These are phyloP conservation scores for Habroteleia sp. DNA, from an alignment of 2,888 invertebrate species.

Conservation along the genomic window DNA sequence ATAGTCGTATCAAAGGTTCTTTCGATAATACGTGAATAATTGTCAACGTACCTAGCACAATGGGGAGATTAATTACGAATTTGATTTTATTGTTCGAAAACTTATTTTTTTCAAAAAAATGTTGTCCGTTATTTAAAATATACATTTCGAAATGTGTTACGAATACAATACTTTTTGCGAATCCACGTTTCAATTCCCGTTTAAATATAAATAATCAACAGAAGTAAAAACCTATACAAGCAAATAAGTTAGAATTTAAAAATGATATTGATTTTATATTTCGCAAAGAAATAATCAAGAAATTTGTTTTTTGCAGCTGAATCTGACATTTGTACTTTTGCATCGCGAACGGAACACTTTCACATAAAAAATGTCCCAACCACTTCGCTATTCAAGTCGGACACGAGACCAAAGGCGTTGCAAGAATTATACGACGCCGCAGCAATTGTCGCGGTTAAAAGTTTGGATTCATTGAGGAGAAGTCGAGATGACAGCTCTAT, in stretches of 20 bases:
- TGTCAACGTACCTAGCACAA: conserved; percentile 47
- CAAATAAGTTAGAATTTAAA: too few relatives aligned
- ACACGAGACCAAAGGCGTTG: conserved; percentile 88
- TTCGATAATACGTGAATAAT: conserved; percentile 51
- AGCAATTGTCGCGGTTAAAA: conserved; percentile 86
- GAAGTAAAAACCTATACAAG: too few relatives aligned
- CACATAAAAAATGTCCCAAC: conserved; percentile 86
- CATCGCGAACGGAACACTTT: conserved; percentile 89
- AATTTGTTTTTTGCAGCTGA: conserved; percentile 88
- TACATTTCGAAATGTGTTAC: too few relatives aligned
- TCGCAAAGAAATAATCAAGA: neutral
- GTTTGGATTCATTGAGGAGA: conserved; percentile 86
- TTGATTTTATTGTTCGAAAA: too few relatives aligned
- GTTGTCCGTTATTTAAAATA: too few relatives aligned
- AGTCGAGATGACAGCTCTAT: conserved; percentile 85
- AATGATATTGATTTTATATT: too few relatives aligned
- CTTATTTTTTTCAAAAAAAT: too few relatives aligned
- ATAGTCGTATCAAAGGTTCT: conserved; percentile 64
- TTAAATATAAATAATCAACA: too few relatives aligned
- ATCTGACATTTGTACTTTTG: conserved; percentile 94
- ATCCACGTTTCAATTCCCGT: too few relatives aligned
- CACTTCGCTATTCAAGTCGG: conserved; percentile 88
- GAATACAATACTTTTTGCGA: too few relatives aligned
- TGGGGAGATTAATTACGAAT: too few relatives aligned
- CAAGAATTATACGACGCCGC: conserved; percentile 90